Percentiles rank a stretch among this genome's conserved stretches.
Conservation (phyloP, 2,888 invertebrate species). For the Pegoplata infirma region DNA sequence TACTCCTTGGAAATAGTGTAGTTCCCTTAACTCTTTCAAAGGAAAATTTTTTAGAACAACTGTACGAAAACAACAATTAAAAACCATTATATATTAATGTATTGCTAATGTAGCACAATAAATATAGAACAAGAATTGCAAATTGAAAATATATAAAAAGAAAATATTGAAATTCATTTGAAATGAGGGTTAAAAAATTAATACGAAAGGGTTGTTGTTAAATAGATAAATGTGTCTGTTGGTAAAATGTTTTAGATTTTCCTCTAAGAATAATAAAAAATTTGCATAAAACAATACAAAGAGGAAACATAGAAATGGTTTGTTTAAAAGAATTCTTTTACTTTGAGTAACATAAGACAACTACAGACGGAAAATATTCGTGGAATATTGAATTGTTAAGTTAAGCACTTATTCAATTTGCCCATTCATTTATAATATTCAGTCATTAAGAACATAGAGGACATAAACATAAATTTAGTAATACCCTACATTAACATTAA, state of each 20-base stretch:
- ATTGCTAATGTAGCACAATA: slow-evolving; percentile 61
- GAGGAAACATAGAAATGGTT: slow-evolving; percentile 12
- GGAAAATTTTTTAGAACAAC: background rate
- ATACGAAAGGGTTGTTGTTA: slow-evolving; percentile 36
- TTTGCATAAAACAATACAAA: slow-evolving; percentile 72
- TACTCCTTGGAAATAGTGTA: too few species aligned
- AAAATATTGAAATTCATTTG: slow-evolving; percentile 27
- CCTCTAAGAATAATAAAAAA: slow-evolving; percentile 53
- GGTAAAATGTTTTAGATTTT: slow-evolving; percentile 1
- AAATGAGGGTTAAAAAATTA: slow-evolving; percentile 63
- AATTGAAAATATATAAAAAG: slow-evolving; percentile 2
- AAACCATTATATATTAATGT: slow-evolving; percentile 65
- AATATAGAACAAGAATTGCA: slow-evolving; percentile 22
- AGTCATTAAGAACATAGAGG: background rate
- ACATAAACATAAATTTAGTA: too few species aligned
- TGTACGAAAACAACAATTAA: slow-evolving; percentile 55
- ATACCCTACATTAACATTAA: too few species aligned
- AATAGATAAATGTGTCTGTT: background rate
- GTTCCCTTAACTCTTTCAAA: too few species aligned
- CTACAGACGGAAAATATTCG: slow-evolving; percentile 36
- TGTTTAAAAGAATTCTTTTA: slow-evolving; percentile 9
- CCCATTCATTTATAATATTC: slow-evolving; percentile 15
- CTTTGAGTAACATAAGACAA: slow-evolving; percentile 53
- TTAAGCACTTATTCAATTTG: slow-evolving; percentile 30
- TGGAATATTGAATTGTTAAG: slow-evolving; percentile 35